phyloP scores from a whole-genome alignment of 2,113 vertebrate genomes.

The Chionis minor region DNA sequence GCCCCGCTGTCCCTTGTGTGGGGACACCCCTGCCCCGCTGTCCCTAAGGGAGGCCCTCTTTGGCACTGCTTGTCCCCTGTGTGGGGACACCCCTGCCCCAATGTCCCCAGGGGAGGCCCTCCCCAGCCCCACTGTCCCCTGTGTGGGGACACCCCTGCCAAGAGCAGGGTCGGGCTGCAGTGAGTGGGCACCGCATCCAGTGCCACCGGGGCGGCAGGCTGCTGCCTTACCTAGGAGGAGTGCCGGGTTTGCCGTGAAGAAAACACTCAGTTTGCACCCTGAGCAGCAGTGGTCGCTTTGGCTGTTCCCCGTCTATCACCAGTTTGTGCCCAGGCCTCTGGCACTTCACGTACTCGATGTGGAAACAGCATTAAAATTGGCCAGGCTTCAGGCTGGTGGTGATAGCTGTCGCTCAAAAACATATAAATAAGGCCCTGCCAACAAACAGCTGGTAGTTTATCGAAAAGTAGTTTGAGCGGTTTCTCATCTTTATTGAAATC shows the following conservation, averaged over 20 bases:
- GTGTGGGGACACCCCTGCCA: neutral
- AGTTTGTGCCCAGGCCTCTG: neutral
- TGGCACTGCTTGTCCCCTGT: no score
- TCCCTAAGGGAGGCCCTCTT: no score
- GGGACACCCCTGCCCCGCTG: neutral
- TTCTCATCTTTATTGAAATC: neutral
- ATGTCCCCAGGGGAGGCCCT: no score
- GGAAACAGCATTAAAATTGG: neutral
- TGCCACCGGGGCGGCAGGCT: accelerated
- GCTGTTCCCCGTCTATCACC: no score
- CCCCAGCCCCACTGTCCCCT: accelerated
- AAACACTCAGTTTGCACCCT: neutral
- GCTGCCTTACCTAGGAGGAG: neutral
- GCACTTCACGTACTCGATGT: accelerated
- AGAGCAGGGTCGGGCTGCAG: no score
- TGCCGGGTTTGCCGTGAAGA: accelerated
- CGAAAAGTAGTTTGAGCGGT: neutral
- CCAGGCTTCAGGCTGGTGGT: neutral
- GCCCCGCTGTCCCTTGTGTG: accelerated
- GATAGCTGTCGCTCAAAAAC: neutral
- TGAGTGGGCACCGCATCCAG: neutral
- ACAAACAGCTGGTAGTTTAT: neutral
- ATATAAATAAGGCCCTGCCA: neutral
- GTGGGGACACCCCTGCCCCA: no score
- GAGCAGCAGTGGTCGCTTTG: neutral